Evolutionary conservation across 53 echinoderm and acorn worm genomes (phyloP).

Genomic region (Zoroaster sp.): DNA sequence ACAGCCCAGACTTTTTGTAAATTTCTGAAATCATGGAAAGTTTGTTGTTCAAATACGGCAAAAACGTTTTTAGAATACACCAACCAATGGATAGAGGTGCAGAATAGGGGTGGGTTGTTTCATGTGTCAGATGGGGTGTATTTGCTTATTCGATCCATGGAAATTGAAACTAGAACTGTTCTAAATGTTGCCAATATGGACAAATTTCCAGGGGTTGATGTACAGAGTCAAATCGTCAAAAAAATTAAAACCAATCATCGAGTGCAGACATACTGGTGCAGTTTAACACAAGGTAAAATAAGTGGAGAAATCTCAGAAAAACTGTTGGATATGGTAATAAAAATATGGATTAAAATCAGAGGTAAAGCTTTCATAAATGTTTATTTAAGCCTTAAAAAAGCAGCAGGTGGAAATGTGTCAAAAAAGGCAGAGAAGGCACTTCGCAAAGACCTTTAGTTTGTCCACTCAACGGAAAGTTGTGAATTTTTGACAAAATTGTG

Average conservation of each 20-base stretch:
- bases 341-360: not conserved
- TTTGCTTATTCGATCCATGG: not conserved
- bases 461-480: too few relatives aligned
- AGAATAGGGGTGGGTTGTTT: too few relatives aligned
- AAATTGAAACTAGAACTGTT: not conserved
- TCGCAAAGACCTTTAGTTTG: too few relatives aligned
- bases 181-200: not conserved
- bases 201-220: not conserved
- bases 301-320: not conserved
- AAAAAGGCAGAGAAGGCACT: too few relatives aligned
- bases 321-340: not conserved
- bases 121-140: constrained; percentile 4
- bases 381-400: too few relatives aligned
- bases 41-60: not conserved
- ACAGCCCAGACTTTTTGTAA: too few relatives aligned
- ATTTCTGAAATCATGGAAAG: not conserved
- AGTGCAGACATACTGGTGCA: not conserved
- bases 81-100: too few relatives aligned
- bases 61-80: too few relatives aligned
- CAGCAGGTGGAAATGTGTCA: too few relatives aligned
- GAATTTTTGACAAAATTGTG: too few relatives aligned
- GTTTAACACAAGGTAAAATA: not conserved
- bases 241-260: not conserved
- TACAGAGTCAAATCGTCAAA: not conserved
- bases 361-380: not conserved